A percentile compares a stretch with the other conserved stretches of the same genome.
Evolutionary conservation across 2,113 vertebrate species (phyloP).

Genomic region (Rhea americana): DNA sequence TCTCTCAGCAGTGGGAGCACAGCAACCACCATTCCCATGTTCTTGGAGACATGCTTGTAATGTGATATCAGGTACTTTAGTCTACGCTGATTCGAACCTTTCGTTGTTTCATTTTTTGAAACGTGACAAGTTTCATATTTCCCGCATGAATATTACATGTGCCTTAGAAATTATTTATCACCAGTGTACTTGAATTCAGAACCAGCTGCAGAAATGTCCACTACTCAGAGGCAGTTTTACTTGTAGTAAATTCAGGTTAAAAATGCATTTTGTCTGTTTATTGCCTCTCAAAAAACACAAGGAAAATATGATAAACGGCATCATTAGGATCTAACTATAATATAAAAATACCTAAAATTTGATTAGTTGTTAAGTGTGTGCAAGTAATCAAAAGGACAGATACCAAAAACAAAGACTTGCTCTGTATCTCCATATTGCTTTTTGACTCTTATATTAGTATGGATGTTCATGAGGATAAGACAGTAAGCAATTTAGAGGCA

Average conservation of each 20-base stretch:
- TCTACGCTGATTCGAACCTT: background rate
- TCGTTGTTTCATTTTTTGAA: background rate
- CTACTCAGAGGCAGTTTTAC: constrained; percentile 24
- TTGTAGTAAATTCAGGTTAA: constrained; percentile 28
- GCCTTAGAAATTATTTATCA: constrained; percentile 54
- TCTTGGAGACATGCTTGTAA: background rate
- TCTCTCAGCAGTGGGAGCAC: background rate
- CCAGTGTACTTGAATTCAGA: constrained; percentile 26
- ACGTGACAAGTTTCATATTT: constrained; percentile 28
- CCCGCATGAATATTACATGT: constrained; percentile 47
- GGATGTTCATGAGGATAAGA: background rate
- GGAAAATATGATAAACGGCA: background rate
- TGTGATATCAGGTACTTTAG: background rate
- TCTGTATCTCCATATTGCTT: background rate
- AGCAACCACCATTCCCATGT: fast-evolving
- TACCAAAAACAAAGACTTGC: background rate
- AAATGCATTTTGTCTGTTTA: constrained; percentile 25
- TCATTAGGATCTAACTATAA: background rate
- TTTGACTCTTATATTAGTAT: background rate
- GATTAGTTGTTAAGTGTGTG: background rate
- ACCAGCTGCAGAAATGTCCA: constrained; percentile 20
- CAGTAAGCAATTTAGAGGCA: background rate
- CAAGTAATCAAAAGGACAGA: background rate
- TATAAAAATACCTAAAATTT: background rate
- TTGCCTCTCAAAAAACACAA: background rate